A percentile compares a stretch with the other conserved stretches of the same genome.
Conservation (phyloP, 2,888 invertebrate species). For the Dryocosmus kuriphilus region DNA sequence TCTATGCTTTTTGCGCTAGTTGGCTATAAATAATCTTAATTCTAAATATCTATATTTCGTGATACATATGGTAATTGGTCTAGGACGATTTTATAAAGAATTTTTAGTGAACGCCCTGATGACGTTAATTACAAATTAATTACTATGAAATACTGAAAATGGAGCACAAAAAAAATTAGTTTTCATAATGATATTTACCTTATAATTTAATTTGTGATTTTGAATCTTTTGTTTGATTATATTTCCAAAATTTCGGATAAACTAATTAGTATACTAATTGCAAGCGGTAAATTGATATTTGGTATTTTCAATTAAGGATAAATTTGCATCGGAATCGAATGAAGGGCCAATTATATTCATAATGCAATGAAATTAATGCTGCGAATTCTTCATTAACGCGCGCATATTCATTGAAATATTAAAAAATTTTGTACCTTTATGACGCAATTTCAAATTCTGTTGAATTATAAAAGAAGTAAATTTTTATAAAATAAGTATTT, state of each 20-base stretch:
- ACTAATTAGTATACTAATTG: too few relatives aligned
- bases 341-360: too few relatives aligned
- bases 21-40: slow-evolving; percentile 35
- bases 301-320: too few relatives aligned
- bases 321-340: too few relatives aligned
- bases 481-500: not conserved
- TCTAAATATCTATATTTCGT: slow-evolving; percentile 41
- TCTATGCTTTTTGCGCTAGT: slow-evolving; percentile 54
- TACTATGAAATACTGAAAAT: not conserved
- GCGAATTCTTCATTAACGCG: too few relatives aligned
- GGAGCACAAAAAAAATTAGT: not conserved
- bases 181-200: too few relatives aligned
- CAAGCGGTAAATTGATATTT: too few relatives aligned
- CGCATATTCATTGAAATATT: too few relatives aligned
- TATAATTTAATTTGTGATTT: not conserved
- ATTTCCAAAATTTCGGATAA: too few relatives aligned
- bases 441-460: not conserved
- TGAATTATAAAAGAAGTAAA: not conserved
- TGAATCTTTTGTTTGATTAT: not conserved
- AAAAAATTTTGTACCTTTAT: not conserved
- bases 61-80: slow-evolving; percentile 60
- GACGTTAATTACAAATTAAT: not conserved
- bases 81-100: slow-evolving; percentile 60
- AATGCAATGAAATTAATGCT: too few relatives aligned
- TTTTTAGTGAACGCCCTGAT: slow-evolving; percentile 42